Evolutionary conservation across 2,797 vertebrate species (phyloP).

Genomic region (Acanthis flammea): DNA sequence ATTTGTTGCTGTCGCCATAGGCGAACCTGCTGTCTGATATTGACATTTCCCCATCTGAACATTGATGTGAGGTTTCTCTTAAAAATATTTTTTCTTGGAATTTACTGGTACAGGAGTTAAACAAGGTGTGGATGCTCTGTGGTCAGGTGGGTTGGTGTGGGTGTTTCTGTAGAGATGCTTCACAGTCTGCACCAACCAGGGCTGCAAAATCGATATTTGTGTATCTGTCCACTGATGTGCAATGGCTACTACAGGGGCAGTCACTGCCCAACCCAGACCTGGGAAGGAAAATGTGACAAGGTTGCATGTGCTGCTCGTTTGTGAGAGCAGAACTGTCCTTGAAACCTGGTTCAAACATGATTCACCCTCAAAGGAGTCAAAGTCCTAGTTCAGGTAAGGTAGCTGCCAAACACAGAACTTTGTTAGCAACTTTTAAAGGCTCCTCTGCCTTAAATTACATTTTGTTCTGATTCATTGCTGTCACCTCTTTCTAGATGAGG

Average conservation of each 20-base stretch:
- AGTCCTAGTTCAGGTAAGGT: slow-evolving; percentile 53
- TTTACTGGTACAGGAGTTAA: background rate
- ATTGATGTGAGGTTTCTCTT: background rate
- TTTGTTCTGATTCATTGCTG: background rate
- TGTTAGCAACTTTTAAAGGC: slow-evolving; percentile 27
- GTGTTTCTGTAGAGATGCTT: background rate
- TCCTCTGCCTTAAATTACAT: background rate
- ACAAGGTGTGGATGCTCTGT: background rate
- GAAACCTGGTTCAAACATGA: slow-evolving; percentile 49
- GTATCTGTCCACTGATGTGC: background rate
- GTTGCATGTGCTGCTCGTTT: background rate
- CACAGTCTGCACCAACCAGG: background rate
- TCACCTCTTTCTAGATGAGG: background rate
- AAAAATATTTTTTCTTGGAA: background rate
- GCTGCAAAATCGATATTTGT: background rate
- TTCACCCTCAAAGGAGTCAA: slow-evolving; percentile 49
- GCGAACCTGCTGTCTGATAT: background rate
- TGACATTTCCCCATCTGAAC: background rate
- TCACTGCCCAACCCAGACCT: background rate
- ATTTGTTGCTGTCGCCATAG: background rate
- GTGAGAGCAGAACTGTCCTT: slow-evolving; percentile 40
- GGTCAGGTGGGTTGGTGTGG: background rate
- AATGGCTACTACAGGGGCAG: background rate
- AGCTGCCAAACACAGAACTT: slow-evolving; percentile 41
- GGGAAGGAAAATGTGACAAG: background rate